These are phyloP conservation scores for Poeciliopsis infans DNA, from an alignment of 2,797 vertebrate species.

Conservation along the genomic window DNA sequence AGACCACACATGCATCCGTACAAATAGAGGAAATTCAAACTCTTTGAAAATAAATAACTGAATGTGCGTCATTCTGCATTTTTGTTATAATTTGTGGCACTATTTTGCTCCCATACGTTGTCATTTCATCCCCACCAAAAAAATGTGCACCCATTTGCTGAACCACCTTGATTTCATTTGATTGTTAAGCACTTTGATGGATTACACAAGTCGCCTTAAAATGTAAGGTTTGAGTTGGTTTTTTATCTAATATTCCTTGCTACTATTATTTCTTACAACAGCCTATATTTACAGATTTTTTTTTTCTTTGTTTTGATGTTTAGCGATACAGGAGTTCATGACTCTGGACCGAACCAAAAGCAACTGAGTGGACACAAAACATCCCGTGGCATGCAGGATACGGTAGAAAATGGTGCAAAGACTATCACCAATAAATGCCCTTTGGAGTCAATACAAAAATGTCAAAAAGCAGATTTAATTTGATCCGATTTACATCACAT, in stretches of 20 bases:
- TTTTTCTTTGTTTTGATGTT: not conserved
- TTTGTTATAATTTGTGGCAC: not conserved
- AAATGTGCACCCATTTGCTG: not conserved
- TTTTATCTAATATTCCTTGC: not conserved
- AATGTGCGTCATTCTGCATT: constrained; percentile 13
- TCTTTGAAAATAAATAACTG: constrained; percentile 38
- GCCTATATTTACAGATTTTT: not conserved
- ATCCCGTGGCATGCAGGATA: not conserved
- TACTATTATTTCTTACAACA: not conserved
- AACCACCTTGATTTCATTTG: not conserved
- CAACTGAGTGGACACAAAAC: not conserved
- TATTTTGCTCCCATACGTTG: not conserved
- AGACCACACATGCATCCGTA: not conserved
- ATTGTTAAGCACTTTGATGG: not conserved
- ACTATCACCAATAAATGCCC: not conserved
- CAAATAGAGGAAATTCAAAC: constrained; percentile 23
- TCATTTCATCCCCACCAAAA: not conserved
- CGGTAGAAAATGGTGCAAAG: not conserved
- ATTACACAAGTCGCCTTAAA: not conserved
- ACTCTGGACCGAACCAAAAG: not conserved
- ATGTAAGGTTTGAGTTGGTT: not conserved
- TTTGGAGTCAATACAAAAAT: not conserved
- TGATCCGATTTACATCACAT: not conserved
- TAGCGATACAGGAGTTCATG: not conserved
- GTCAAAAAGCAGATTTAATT: not conserved